A percentile compares a stretch with the other conserved stretches of the same genome.
These are phyloP conservation scores for Mastomys natalensis DNA, from an alignment of 2,113 vertebrate species.

Conservation along the genomic window DNA sequence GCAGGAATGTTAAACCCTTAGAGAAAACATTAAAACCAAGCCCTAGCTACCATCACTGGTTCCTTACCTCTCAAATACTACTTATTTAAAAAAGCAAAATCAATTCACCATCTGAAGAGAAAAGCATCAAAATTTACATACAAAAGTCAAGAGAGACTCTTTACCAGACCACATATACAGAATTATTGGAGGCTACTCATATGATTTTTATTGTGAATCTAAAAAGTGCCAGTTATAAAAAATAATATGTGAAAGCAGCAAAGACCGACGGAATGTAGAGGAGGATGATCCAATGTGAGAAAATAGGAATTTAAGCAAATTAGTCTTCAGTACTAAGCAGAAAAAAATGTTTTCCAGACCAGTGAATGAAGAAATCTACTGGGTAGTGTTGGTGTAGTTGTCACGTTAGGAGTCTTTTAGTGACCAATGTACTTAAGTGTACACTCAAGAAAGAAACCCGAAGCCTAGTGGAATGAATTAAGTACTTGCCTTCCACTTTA, in stretches of 20 bases:
- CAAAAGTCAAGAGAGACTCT: neutral
- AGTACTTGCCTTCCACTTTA: slow-evolving; percentile 23
- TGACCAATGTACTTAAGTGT: neutral
- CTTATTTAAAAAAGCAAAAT: slow-evolving; percentile 15
- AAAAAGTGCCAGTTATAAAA: slow-evolving; percentile 17
- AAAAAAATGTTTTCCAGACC: neutral
- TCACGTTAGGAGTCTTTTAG: neutral
- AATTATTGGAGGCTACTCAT: neutral
- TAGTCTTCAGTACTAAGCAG: neutral
- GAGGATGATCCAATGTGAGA: neutral
- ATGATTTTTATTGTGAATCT: neutral
- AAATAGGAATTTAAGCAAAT: neutral
- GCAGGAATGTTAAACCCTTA: neutral
- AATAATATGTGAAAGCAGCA: neutral
- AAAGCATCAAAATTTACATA: neutral
- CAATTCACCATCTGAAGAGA: neutral
- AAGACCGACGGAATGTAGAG: neutral
- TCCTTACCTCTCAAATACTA: neutral
- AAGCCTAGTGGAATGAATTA: neutral
- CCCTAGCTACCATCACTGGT: neutral
- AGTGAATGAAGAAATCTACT: neutral
- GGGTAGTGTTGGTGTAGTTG: neutral
- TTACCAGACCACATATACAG: slow-evolving; percentile 8
- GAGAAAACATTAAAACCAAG: neutral
- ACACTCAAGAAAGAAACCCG: neutral